Percentiles rank a stretch among this genome's conserved stretches.
These are phyloP conservation scores for Drosophila acutilabella DNA, from an alignment of 2,888 invertebrate genomes.

Conservation along the genomic window DNA sequence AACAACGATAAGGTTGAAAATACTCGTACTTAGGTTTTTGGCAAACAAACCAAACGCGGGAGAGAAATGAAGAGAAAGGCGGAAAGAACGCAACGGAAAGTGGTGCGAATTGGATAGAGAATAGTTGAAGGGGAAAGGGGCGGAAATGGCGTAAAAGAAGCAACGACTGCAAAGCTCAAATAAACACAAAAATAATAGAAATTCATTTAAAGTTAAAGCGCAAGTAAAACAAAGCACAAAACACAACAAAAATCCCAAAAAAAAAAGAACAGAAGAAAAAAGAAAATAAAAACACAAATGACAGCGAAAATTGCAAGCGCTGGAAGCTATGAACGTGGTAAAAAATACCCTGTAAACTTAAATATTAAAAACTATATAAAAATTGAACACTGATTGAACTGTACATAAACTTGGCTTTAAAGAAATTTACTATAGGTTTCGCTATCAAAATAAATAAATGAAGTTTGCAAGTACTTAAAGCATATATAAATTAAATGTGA, in stretches of 20 bases:
- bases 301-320: constrained; percentile 30
- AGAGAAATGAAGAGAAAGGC: background rate
- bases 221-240: constrained; percentile 63
- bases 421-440: too few species aligned
- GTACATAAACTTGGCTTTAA: too few species aligned
- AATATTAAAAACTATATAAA: too few species aligned
- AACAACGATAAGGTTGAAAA: constrained; percentile 40
- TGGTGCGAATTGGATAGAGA: too few species aligned
- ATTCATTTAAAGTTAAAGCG: constrained; percentile 79
- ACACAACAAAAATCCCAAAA: constrained; percentile 10
- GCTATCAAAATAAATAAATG: too few species aligned
- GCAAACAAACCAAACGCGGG: constrained; percentile 7
- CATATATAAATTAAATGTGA: too few species aligned
- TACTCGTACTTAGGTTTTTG: background rate
- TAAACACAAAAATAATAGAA: constrained; percentile 81
- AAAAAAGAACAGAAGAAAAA: background rate
- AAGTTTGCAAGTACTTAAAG: too few species aligned
- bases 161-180: constrained; percentile 71
- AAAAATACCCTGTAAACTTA: background rate
- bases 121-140: background rate
- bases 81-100: too few species aligned
- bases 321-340: background rate
- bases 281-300: constrained; percentile 9
- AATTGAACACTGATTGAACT: too few species aligned
- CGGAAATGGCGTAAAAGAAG: background rate